Percentiles rank a stretch among this genome's conserved stretches.
phyloP scores from a whole-genome alignment of 2,113 vertebrate genomes.

The Macaca fascicularis region T2T-MFA8v1.1 NC_088390.1:79703001-79703500 shows the following conservation, averaged over 20 bases:
- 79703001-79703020: too few relatives aligned
- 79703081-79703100: neutral
- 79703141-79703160: neutral
- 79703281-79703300: neutral
- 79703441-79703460: neutral
- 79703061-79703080: neutral
- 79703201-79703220: neutral
- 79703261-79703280: neutral
- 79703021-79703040: too few relatives aligned
- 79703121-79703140: neutral
- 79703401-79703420: neutral
- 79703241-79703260: neutral
- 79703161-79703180: fast-evolving
- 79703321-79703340: neutral
- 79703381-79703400: fast-evolving
- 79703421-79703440: fast-evolving
- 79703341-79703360: too few relatives aligned
- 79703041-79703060: neutral
- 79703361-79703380: fast-evolving
- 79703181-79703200: neutral
- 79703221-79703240: neutral
- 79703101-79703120: fast-evolving
- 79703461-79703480: neutral
- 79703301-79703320: neutral
- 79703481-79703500: neutral